Evolutionary conservation across 2,113 vertebrate species (phyloP).

Genomic region (Rhinogobius similis): DNA sequence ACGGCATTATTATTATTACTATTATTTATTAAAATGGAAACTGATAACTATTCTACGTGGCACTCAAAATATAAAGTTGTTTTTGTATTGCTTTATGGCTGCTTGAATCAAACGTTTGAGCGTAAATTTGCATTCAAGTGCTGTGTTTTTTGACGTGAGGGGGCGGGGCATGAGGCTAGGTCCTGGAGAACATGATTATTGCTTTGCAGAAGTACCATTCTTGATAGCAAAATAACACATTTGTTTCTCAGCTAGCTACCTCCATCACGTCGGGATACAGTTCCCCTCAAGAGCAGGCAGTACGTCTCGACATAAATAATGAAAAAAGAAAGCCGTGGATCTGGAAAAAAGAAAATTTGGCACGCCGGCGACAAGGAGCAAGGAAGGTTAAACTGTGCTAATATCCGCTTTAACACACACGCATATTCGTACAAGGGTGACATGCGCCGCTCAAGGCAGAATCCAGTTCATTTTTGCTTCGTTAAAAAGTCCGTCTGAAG

Average conservation of each 20-base stretch:
- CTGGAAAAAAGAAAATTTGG: constrained; percentile 29
- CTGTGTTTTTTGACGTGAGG: neutral
- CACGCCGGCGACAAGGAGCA: constrained; percentile 38
- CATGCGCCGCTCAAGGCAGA: constrained; percentile 9
- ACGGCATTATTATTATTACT: neutral
- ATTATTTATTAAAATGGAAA: constrained; percentile 1
- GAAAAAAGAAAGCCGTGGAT: constrained; percentile 13
- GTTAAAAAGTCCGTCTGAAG: neutral
- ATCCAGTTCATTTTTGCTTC: constrained; percentile 11
- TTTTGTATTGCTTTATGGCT: constrained; percentile 37
- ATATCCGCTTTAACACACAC: constrained; percentile 25
- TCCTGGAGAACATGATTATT: constrained; percentile 44
- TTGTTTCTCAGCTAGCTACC: constrained; percentile 20
- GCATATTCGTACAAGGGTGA: constrained; percentile 24
- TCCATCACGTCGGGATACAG: neutral
- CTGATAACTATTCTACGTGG: neutral
- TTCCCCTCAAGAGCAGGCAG: constrained; percentile 14
- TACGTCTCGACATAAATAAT: too few relatives aligned
- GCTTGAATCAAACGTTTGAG: constrained; percentile 1
- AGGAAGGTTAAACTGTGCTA: constrained; percentile 42
- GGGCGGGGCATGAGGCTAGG: constrained; percentile 24
- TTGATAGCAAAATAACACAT: neutral
- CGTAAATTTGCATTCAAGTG: constrained; percentile 6
- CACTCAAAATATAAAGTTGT: neutral
- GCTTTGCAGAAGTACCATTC: constrained; percentile 36